These are phyloP conservation scores for Philhelius pedissequus DNA, from an alignment of 2,888 invertebrate genomes.

Conservation along the genomic window DNA sequence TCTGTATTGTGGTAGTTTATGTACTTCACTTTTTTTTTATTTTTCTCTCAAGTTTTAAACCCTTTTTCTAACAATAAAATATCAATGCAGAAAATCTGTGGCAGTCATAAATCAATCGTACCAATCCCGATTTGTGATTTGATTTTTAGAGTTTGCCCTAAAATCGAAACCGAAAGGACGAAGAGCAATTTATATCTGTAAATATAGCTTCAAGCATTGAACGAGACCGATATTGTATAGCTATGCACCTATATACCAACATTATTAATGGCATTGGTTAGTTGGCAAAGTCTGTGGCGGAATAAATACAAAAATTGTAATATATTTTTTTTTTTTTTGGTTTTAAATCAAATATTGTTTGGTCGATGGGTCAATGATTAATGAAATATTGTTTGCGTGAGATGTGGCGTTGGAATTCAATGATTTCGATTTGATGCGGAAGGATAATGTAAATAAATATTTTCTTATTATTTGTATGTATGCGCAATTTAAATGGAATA, in stretches of 20 bases:
- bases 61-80: slow-evolving; percentile 36
- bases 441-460: background rate
- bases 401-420: slow-evolving; percentile 35
- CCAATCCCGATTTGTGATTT: slow-evolving; percentile 40
- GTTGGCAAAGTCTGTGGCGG: background rate
- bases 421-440: background rate
- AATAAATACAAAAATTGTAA: background rate
- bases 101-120: slow-evolving; percentile 62
- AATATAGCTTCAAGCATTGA: background rate
- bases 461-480: background rate
- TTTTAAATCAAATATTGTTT: background rate
- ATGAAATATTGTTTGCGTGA: slow-evolving; percentile 37
- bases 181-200: slow-evolving; percentile 32
- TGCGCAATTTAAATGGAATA: background rate
- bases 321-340: too few species aligned
- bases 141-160: slow-evolving; percentile 49
- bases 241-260: background rate
- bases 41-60: background rate
- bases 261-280: slow-evolving; percentile 10
- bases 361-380: slow-evolving; percentile 56
- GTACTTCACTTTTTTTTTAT: background rate
- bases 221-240: background rate
- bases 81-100: slow-evolving; percentile 58
- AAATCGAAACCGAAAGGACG: too few species aligned
- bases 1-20: background rate